These are phyloP conservation scores for Lamprotornis superbus DNA, from an alignment of 2,113 vertebrate genomes.

Conservation along the genomic window DNA sequence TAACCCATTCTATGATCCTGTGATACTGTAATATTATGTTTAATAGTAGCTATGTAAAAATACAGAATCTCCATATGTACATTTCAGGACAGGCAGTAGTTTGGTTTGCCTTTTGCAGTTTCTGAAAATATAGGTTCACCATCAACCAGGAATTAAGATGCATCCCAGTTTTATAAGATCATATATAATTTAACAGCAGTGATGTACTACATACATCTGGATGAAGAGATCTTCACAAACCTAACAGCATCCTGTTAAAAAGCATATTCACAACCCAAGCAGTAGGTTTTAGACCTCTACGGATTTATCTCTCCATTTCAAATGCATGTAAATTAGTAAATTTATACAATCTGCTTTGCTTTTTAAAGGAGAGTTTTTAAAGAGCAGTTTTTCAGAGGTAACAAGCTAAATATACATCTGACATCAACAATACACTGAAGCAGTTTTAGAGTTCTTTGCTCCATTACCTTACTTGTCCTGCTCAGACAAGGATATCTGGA, in stretches of 20 bases:
- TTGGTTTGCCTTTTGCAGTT: background rate
- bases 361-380: background rate
- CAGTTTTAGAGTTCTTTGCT: background rate
- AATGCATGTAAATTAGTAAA: background rate
- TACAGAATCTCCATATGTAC: background rate
- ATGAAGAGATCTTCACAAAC: background rate
- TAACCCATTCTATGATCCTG: background rate
- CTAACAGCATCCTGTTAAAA: background rate
- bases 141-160: background rate
- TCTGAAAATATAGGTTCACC: background rate
- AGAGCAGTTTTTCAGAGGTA: background rate
- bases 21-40: background rate
- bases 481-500: background rate
- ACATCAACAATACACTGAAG: background rate
- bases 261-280: background rate
- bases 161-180: background rate
- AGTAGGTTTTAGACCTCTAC: background rate
- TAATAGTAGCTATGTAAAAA: background rate
- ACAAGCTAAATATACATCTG: background rate
- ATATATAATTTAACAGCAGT: background rate
- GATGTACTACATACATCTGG: background rate
- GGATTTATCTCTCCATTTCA: background rate
- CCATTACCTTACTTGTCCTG: background rate
- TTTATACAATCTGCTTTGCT: background rate
- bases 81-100: background rate